Evolutionary conservation across 2,888 invertebrate genomes (phyloP).

Genomic region (Saturnia pavonia): DNA sequence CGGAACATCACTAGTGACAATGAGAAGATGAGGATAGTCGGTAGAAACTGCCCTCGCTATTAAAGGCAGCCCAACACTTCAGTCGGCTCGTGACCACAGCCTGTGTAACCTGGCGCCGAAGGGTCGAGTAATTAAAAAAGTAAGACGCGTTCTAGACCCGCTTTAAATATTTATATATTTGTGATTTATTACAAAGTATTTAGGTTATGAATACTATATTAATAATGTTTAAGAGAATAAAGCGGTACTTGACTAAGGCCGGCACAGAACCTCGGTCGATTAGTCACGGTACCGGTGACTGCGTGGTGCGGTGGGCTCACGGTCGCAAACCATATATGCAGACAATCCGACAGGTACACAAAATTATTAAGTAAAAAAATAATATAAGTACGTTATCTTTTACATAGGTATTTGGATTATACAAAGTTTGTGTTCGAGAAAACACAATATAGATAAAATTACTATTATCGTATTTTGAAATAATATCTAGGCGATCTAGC

Average conservation of each 20-base stretch:
- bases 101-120: too few relatives aligned
- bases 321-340: constrained; percentile 2
- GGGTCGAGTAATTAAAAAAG: too few relatives aligned
- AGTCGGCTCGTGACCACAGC: too few relatives aligned
- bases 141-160: too few relatives aligned
- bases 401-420: neutral
- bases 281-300: neutral
- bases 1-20: too few relatives aligned
- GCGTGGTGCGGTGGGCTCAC: constrained; percentile 8
- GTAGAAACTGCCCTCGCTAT: too few relatives aligned
- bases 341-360: neutral
- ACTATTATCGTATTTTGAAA: neutral
- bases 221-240: neutral
- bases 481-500: neutral
- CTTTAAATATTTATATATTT: too few relatives aligned
- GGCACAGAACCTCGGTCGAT: constrained; percentile 8
- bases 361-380: neutral
- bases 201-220: neutral
- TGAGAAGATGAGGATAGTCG: too few relatives aligned
- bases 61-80: too few relatives aligned
- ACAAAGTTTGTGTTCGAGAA: neutral
- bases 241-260: constrained; percentile 9
- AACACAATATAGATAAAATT: neutral
- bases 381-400: neutral
- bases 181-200: too few relatives aligned